Percentiles rank a stretch among this genome's conserved stretches.
phyloP scores from a whole-genome alignment of 2,797 vertebrate genomes.

The Xiphorhynchus erythropygius region DNA sequence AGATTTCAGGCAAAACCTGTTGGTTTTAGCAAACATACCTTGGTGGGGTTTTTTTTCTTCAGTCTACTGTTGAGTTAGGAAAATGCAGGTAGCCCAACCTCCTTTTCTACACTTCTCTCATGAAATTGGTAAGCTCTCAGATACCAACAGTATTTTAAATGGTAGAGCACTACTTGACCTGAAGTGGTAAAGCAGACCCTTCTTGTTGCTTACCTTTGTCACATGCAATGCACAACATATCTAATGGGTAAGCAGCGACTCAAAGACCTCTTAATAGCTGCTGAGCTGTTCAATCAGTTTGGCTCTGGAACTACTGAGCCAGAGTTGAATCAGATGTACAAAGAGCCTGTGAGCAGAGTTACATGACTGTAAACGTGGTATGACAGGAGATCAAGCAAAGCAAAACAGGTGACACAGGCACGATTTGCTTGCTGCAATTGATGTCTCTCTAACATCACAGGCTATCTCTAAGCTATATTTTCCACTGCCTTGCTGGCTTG shows the following conservation, averaged over 20 bases:
- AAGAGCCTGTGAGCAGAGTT: background rate
- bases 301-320: background rate
- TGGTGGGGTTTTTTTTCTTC: fast-evolving
- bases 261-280: background rate
- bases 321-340: background rate
- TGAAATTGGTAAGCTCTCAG: background rate
- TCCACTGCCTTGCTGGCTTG: slow-evolving; percentile 61
- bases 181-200: background rate
- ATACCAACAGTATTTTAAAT: background rate
- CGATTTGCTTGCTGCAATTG: background rate
- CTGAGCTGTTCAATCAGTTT: background rate
- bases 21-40: background rate
- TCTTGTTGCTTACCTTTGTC: background rate
- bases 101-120: background rate
- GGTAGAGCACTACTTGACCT: background rate
- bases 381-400: background rate
- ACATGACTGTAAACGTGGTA: background rate
- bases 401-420: background rate
- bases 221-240: background rate
- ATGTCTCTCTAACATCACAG: background rate
- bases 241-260: fast-evolving
- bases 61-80: background rate
- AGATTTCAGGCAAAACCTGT: background rate
- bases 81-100: background rate
- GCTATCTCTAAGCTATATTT: slow-evolving; percentile 50